Conservation (phyloP, 2,113 vertebrate species). For the Zingel zingel region DNA sequence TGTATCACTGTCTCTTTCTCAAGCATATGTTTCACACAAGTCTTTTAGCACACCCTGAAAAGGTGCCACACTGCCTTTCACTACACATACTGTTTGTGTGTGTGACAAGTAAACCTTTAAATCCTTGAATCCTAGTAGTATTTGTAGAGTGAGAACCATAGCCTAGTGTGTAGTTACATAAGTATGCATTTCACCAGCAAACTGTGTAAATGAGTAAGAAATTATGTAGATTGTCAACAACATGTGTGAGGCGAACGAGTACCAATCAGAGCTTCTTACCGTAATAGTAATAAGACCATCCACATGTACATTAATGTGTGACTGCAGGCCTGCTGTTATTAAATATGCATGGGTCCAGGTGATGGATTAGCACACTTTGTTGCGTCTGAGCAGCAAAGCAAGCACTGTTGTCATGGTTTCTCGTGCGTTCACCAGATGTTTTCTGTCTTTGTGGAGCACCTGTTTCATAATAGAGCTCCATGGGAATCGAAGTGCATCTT, state of each 20-base stretch:
- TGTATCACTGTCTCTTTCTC: no score
- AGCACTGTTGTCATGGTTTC: constrained; percentile 58
- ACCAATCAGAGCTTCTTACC: constrained; percentile 15
- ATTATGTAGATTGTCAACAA: constrained; percentile 21
- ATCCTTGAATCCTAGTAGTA: not conserved
- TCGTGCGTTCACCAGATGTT: constrained; percentile 50
- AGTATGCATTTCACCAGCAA: not conserved
- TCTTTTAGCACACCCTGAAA: not conserved
- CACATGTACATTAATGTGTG: constrained; percentile 1
- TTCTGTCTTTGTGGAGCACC: constrained; percentile 28
- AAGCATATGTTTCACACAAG: not conserved
- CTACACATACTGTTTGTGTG: not conserved
- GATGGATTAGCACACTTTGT: constrained; percentile 45
- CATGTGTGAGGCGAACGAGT: constrained; percentile 21
- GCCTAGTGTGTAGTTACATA: not conserved
- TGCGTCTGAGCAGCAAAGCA: constrained; percentile 32
- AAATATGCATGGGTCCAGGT: constrained; percentile 59
- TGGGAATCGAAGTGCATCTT: constrained; percentile 32
- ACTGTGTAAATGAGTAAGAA: constrained; percentile 31
- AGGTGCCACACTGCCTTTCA: not conserved
- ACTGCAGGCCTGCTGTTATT: constrained; percentile 17
- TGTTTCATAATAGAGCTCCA: constrained; percentile 46
- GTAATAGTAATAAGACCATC: constrained; percentile 14
- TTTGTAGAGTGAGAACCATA: not conserved
- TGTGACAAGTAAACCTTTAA: not conserved